These are phyloP conservation scores for Chrysolina haemoptera DNA, from an alignment of 2,888 invertebrate genomes.

Conservation along the genomic window DNA sequence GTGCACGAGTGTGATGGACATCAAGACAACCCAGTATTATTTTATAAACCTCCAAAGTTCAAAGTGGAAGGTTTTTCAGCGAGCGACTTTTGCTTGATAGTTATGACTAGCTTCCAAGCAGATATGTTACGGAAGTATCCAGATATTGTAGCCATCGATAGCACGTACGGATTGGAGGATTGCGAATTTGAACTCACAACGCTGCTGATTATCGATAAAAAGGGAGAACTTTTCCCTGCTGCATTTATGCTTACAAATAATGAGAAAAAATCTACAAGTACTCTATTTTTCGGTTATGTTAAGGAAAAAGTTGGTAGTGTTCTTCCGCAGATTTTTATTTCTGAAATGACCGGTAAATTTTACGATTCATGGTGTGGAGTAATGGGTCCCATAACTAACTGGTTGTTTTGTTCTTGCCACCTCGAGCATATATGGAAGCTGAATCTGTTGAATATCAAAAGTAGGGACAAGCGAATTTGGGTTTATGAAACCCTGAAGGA, in stretches of 20 bases:
- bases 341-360: conserved; percentile 19
- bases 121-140: conserved; percentile 10
- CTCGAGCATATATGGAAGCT: conserved; percentile 15
- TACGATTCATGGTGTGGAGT: conserved; percentile 3
- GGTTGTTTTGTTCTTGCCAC: conserved; percentile 15
- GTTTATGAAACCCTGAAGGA: conserved; percentile 4
- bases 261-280: conserved; percentile 1
- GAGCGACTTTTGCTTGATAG: conserved; percentile 11
- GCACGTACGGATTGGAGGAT: conserved; percentile 17
- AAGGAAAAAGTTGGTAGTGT: conserved; percentile 5
- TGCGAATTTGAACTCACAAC: conserved; percentile 15
- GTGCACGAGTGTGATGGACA: neutral
- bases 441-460: neutral
- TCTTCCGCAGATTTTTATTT: conserved; percentile 9
- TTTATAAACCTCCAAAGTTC: conserved; percentile 3
- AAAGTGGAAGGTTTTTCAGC: neutral
- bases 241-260: conserved; percentile 19
- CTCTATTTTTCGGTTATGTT: neutral
- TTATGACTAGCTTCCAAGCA: conserved; percentile 13
- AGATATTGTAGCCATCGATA: conserved; percentile 11
- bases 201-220: conserved; percentile 10
- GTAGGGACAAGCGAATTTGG: conserved; percentile 13
- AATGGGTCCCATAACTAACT: conserved; percentile 6
- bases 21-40: conserved; percentile 17
- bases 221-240: neutral